Evolutionary conservation across 2,113 vertebrate genomes (phyloP), one percentile per base, ranked within the genome.

Genomic region (Romanogobio albipinnatus): DNA sequence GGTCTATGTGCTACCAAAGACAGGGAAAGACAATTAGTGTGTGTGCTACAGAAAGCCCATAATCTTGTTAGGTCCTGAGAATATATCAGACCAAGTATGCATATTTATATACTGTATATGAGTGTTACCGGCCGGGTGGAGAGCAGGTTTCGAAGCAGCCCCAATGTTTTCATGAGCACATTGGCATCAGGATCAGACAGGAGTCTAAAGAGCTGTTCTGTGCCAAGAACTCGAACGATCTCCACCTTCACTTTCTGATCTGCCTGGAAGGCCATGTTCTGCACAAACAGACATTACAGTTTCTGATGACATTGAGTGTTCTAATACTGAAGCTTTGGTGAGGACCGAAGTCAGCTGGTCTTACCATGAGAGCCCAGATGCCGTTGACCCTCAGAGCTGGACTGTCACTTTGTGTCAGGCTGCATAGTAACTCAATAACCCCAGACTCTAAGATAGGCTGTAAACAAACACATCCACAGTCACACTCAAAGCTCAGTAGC

Each of bases 221-320:
- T 99, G 64, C 98, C 98, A 92, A 99, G 93, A 88, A 96, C 96
- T 86, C 96, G 94, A 86, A 99, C 95, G 79, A 99, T 99, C 93
- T 99, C 98, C 86, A 96, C 95, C 92, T 99, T 99, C 91, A 99
- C 97, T 94, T 99, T 99, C 94, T 99, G 98, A 90, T 99, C 98
- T 0, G 98, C 98, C 94, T 99, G 98, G 95, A 99, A 99, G 58
- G 98, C 97, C 98, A 99, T 98, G 90, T 99, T 99, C 98, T 99
- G 86, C 82, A 95, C 47, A 84, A 24, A 91, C 22, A 77, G 19
- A 85, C 11, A 82, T 53, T 2, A 85, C 47, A 70, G 26, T 13
- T 61, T 17, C 24, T 22, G 22, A 64, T 33, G 39, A 86, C 33
- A 83, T 13, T 49, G 17, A 39, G 7, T 10, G 26, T 29, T 24